Conservation (phyloP, 2,113 vertebrate species). For the Pagrus major region DNA sequence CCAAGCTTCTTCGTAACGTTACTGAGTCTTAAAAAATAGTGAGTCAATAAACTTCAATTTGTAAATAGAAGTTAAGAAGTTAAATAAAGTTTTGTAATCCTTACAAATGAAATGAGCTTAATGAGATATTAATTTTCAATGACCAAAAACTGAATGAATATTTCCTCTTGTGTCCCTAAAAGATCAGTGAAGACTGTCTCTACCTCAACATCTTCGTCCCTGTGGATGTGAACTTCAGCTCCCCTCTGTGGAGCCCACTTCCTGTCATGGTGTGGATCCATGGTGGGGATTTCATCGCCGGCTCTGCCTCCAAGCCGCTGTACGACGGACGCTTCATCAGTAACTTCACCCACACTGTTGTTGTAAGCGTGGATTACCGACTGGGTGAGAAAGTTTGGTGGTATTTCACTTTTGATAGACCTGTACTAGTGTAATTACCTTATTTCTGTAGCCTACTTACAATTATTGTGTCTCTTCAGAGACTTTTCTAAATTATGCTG, state of each 20-base stretch:
- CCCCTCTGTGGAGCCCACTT: slow-evolving; percentile 56
- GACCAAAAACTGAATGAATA: neutral
- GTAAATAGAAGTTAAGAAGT: neutral
- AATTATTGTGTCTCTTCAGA: neutral
- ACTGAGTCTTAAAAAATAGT: neutral
- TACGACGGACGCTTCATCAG: slow-evolving; percentile 86
- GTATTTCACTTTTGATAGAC: neutral
- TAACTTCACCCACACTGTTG: slow-evolving; percentile 82
- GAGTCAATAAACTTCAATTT: no score
- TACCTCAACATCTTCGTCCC: slow-evolving; percentile 85
- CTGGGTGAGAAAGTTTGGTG: slow-evolving; percentile 72
- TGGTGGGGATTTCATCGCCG: slow-evolving; percentile 84
- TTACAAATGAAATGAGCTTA: no score
- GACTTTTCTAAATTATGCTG: neutral
- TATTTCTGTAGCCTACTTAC: neutral
- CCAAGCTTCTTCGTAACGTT: neutral
- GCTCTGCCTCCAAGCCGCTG: slow-evolving; percentile 84
- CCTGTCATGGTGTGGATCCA: slow-evolving; percentile 88
- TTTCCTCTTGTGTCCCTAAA: neutral
- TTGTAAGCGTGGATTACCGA: slow-evolving; percentile 83
- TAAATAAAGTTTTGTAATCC: no score
- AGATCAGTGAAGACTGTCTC: slow-evolving; percentile 87
- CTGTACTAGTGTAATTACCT: neutral
- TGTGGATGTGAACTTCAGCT: slow-evolving; percentile 70
- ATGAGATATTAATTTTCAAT: neutral